Conservation (phyloP, 2,113 vertebrate species). For the Formicarius rufipectus region DNA sequence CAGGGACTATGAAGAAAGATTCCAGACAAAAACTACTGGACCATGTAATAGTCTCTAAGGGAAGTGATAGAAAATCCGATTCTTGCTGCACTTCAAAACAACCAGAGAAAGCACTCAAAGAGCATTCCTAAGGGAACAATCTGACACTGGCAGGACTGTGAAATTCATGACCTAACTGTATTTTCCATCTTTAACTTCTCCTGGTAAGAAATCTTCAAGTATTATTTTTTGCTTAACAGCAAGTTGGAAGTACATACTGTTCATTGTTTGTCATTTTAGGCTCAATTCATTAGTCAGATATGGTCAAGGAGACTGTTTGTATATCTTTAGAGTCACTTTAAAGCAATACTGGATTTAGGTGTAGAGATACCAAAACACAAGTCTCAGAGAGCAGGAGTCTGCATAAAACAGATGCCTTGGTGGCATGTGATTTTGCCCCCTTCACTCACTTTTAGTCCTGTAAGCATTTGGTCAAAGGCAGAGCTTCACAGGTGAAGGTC, state of each 20-base stretch:
- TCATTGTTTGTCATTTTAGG: not conserved
- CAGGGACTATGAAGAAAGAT: not conserved
- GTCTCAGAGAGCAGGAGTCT: not conserved
- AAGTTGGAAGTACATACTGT: constrained; percentile 18
- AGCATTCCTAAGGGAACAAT: not conserved
- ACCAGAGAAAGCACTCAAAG: not conserved
- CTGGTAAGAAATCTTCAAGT: constrained; percentile 1
- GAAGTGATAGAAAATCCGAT: not conserved
- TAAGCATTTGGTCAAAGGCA: constrained; percentile 20
- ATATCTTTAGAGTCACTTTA: not conserved
- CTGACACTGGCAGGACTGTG: not conserved
- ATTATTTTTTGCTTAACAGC: constrained; percentile 17
- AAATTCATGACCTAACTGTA: constrained; percentile 13
- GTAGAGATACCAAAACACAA: not conserved
- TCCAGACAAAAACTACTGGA: constrained; percentile 11
- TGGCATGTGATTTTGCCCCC: not conserved
- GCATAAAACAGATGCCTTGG: not conserved
- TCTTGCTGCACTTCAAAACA: not conserved
- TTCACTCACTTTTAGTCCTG: not conserved
- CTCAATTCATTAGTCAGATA: not conserved
- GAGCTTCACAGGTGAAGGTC: constrained; percentile 16
- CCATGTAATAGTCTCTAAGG: not conserved
- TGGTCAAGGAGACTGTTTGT: not conserved
- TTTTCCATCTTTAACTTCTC: constrained; percentile 29
- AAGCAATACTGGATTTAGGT: not conserved